Evolutionary conservation across 1,140 invertebrate species (phyloP).

Genomic region (Tetramorium parvispinum): DNA sequence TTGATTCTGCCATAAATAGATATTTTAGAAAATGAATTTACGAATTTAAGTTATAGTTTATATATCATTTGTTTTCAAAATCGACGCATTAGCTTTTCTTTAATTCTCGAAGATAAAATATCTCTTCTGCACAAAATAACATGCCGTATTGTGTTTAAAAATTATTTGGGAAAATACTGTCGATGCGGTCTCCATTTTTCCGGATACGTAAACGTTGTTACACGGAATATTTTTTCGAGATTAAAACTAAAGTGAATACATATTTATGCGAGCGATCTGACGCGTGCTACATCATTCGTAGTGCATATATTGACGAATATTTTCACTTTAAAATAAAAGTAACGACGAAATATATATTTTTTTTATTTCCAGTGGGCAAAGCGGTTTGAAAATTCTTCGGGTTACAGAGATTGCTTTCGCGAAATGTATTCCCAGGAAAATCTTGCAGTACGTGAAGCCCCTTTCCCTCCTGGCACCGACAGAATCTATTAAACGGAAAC

Average conservation of each 20-base stretch:
- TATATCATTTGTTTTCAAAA: background rate
- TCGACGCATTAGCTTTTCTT: background rate
- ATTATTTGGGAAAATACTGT: conserved; percentile 39
- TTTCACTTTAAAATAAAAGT: conserved; percentile 34
- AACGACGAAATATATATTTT: conserved; percentile 23
- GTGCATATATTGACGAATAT: conserved; percentile 10
- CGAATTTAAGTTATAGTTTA: conserved; percentile 13
- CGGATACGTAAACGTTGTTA: conserved; percentile 40
- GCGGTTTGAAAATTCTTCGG: conserved; percentile 17
- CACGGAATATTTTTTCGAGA: conserved; percentile 54
- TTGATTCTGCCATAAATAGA: background rate
- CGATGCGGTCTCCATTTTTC: conserved; percentile 41
- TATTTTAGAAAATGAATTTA: background rate
- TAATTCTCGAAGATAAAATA: conserved; percentile 44
- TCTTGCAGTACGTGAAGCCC: conserved; percentile 3
- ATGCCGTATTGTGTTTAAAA: conserved; percentile 34
- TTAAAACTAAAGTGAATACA: conserved; percentile 59
- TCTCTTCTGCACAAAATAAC: conserved; percentile 30
- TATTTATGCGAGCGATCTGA: conserved; percentile 53
- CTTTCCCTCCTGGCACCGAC: background rate
- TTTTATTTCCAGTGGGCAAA: background rate
- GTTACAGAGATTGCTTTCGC: conserved; percentile 24
- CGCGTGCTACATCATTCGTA: conserved; percentile 18
- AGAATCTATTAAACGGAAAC: conserved; percentile 41
- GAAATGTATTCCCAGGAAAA: background rate